These are phyloP conservation scores for Oscheius sp. DNA, from an alignment of 2,888 invertebrate species.

Conservation along the genomic window DNA sequence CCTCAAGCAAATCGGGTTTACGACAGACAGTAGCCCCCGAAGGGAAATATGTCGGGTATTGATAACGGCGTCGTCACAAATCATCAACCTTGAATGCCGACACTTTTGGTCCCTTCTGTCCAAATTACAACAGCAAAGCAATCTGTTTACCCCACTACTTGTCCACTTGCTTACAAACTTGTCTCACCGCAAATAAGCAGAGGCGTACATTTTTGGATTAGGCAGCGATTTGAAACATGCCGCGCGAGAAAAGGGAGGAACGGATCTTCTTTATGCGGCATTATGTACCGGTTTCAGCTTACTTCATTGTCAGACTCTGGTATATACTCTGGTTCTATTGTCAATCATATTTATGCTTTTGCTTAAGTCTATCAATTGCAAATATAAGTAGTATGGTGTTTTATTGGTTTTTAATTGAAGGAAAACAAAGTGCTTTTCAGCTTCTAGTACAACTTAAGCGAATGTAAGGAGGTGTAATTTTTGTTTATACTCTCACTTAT, in stretches of 20 bases:
- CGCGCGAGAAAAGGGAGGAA: slow-evolving; percentile 20
- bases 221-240: slow-evolving; percentile 27
- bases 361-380: no score
- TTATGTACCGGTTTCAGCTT: no score
- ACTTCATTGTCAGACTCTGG: no score
- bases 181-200: slow-evolving; percentile 11
- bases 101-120: no score
- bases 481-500: no score
- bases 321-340: no score
- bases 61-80: slow-evolving; percentile 31
- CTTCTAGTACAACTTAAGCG: no score
- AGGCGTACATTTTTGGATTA: slow-evolving; percentile 34
- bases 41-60: slow-evolving; percentile 19
- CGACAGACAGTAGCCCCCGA: slow-evolving; percentile 26
- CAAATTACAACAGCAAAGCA: not conserved
- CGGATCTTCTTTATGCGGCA: not conserved
- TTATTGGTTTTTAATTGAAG: no score
- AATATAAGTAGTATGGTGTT: no score
- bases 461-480: no score
- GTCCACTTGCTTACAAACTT: slow-evolving; percentile 1
- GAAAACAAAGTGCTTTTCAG: no score
- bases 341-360: no score
- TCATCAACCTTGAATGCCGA: slow-evolving; percentile 9
- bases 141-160: not conserved
- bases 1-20: slow-evolving; percentile 34